These are phyloP conservation scores for Noctua fimbriata DNA, from an alignment of 2,888 invertebrate species.

Conservation along the genomic window DNA sequence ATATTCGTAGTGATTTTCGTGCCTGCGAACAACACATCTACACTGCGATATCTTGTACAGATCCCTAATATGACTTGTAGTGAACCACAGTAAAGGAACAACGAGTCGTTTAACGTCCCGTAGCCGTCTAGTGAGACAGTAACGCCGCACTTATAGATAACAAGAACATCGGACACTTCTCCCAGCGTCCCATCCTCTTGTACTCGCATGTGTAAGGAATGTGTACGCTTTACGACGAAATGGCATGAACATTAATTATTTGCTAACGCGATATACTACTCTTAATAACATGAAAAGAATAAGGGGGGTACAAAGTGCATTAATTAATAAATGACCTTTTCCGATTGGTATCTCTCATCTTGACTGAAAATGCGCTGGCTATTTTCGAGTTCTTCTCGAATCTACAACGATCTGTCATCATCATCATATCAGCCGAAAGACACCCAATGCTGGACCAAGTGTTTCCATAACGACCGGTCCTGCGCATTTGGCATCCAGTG, in stretches of 20 bases:
- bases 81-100: conserved; percentile 11
- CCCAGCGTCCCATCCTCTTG: not conserved
- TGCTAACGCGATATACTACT: conserved; percentile 29
- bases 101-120: not conserved
- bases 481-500: too few species aligned
- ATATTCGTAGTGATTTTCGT: not conserved
- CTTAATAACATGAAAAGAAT: too few species aligned
- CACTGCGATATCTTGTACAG: not conserved
- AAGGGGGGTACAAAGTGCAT: too few species aligned
- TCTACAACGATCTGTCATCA: not conserved
- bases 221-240: conserved; percentile 3
- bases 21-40: not conserved
- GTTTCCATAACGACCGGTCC: not conserved
- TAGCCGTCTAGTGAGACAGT: conserved; percentile 15
- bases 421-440: not conserved
- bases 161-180: conserved; percentile 16
- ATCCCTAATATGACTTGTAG: not conserved
- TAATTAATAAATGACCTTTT: too few species aligned
- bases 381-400: not conserved
- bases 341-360: too few species aligned
- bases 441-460: not conserved
- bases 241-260: conserved; percentile 26
- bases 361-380: not conserved
- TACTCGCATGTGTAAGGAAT: not conserved
- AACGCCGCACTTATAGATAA: conserved; percentile 42